These are phyloP conservation scores for Papilio protenor DNA, from an alignment of 2,888 invertebrate genomes.

Conservation along the genomic window DNA sequence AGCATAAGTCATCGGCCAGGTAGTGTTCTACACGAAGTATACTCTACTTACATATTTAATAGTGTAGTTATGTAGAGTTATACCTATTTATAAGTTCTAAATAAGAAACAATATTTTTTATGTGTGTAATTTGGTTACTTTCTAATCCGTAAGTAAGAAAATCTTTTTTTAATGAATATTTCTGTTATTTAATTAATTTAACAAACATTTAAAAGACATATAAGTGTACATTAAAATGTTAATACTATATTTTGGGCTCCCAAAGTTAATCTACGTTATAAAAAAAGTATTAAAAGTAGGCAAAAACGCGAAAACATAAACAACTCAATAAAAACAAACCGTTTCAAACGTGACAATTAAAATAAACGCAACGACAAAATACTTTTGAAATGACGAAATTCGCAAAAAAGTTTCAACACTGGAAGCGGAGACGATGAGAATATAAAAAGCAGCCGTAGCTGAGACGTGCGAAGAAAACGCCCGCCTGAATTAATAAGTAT, in stretches of 20 bases:
- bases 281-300: background rate
- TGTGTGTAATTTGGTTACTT: background rate
- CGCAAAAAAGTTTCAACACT: constrained; percentile 52
- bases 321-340: constrained; percentile 19
- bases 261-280: background rate
- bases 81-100: background rate
- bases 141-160: background rate
- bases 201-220: background rate
- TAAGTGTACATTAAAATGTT: too few species aligned
- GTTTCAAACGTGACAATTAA: constrained; percentile 48
- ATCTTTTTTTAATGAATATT: too few species aligned
- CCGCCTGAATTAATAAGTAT: constrained; percentile 83
- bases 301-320: background rate
- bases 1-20: constrained; percentile 43
- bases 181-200: background rate
- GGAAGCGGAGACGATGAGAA: constrained; percentile 62
- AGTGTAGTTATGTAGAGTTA: constrained; percentile 6
- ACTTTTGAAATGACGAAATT: constrained; percentile 53
- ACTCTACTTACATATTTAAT: constrained; percentile 8
- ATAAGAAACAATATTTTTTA: background rate
- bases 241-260: background rate
- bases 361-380: constrained; percentile 48
- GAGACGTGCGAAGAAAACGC: constrained; percentile 71
- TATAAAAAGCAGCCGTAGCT: constrained; percentile 73
- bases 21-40: constrained; percentile 34